phyloP scores from a whole-genome alignment of 1,140 invertebrate genomes.

The Drosophila neocordata region DNA sequence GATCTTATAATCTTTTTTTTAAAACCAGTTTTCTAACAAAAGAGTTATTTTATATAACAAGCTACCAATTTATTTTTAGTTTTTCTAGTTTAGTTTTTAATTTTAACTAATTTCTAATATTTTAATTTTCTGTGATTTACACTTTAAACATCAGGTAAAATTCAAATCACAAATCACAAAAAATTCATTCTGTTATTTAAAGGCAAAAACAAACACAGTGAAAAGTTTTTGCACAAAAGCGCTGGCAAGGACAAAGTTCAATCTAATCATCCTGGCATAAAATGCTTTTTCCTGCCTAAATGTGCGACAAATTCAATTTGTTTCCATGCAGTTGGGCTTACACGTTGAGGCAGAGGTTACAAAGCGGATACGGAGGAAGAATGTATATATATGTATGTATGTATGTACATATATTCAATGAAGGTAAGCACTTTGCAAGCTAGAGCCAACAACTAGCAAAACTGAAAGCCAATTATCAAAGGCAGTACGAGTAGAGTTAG shows the following conservation, averaged over 20 bases:
- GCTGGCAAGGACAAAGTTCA: conserved; percentile 32
- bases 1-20: too few species aligned
- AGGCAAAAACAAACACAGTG: conserved; percentile 1
- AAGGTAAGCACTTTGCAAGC: conserved; percentile 40
- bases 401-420: too few species aligned
- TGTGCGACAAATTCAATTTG: conserved; percentile 73
- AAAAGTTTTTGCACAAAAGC: conserved; percentile 10
- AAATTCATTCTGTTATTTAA: conserved; percentile 7
- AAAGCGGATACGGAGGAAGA: conserved; percentile 24
- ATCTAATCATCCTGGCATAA: conserved; percentile 47
- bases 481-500: not conserved
- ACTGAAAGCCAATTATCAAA: conserved; percentile 60
- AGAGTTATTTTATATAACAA: too few species aligned
- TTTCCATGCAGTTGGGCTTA: conserved; percentile 27
- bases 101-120: not conserved
- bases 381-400: too few species aligned
- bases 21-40: too few species aligned
- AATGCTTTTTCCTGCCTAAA: conserved; percentile 48
- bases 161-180: not conserved
- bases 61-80: too few species aligned
- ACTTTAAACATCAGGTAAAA: not conserved
- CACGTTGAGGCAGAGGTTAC: not conserved
- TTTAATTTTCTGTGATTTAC: not conserved
- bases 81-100: too few species aligned
- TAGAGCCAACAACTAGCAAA: conserved; percentile 38